Conservation (phyloP, 2,888 invertebrate species). For the Microdon myrmicae region DNA sequence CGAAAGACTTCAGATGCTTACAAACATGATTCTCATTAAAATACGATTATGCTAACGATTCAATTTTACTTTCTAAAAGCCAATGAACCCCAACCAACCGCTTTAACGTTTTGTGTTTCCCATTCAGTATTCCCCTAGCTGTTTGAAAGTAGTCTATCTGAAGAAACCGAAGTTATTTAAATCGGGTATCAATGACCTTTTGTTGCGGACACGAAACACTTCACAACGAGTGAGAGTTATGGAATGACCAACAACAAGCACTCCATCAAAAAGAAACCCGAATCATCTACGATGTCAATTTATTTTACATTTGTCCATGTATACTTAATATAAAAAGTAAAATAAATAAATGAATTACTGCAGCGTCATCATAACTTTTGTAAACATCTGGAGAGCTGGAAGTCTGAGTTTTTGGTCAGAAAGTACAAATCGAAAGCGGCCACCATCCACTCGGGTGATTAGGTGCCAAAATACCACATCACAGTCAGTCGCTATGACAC, state of each 20-base stretch:
- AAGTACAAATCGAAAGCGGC: conserved; percentile 47
- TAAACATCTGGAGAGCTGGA: conserved; percentile 4
- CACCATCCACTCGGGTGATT: conserved; percentile 40
- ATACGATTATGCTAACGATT: background rate
- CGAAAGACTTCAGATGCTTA: too few species aligned
- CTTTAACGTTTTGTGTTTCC: conserved; percentile 1
- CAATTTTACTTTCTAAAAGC: conserved; percentile 5
- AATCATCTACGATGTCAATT: too few species aligned
- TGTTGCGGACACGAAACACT: too few species aligned
- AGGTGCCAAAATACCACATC: conserved; percentile 33
- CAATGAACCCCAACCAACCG: conserved; percentile 22
- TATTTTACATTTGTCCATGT: too few species aligned
- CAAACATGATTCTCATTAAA: too few species aligned
- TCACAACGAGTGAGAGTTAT: conserved; percentile 42
- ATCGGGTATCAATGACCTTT: conserved; percentile 36
- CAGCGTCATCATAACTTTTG: conserved; percentile 4
- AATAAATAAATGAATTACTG: conserved; percentile 8
- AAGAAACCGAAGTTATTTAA: conserved; percentile 22
- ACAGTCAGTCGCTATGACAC: too few species aligned
- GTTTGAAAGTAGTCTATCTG: conserved; percentile 15
- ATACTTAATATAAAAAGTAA: too few species aligned
- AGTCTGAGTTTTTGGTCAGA: too few species aligned
- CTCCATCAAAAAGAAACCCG: conserved; percentile 21
- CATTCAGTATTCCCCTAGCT: conserved; percentile 17
- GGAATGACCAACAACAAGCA: conserved; percentile 6